phyloP scores from a whole-genome alignment of 53 echinoderm and acorn worm species.

The Echinarachnius parma region DNA sequence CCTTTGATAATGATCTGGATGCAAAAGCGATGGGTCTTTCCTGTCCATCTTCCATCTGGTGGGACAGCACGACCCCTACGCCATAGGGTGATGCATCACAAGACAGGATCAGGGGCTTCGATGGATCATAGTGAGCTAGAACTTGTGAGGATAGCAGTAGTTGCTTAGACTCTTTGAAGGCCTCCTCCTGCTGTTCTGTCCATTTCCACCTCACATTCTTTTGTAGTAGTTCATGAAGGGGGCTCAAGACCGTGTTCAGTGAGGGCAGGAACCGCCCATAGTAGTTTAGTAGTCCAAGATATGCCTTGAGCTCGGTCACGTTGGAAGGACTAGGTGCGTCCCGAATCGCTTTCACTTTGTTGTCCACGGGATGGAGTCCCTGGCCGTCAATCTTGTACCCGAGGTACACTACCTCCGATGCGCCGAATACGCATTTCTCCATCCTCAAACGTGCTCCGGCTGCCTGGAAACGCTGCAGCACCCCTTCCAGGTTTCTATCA shows the following conservation, averaged over 20 bases:
- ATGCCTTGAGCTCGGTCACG: constrained; percentile 33
- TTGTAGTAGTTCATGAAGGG: constrained; percentile 40
- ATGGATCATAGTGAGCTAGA: constrained; percentile 35
- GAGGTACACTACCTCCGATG: constrained; percentile 16
- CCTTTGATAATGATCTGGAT: no score
- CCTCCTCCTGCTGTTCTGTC: constrained; percentile 23
- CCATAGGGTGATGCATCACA: no score
- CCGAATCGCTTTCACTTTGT: constrained; percentile 36
- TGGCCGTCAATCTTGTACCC: constrained; percentile 36
- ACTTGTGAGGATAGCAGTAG: constrained; percentile 28
- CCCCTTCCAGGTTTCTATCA: constrained; percentile 18
- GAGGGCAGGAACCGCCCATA: constrained; percentile 55
- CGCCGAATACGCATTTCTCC: constrained; percentile 42
- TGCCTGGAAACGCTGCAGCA: constrained; percentile 23
- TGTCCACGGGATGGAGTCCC: constrained; percentile 39
- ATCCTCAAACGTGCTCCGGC: constrained; percentile 30
- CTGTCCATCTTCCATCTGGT: no score
- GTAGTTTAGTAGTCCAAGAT: constrained; percentile 52
- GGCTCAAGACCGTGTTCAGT: constrained; percentile 20
- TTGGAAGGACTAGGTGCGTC: constrained; percentile 42
- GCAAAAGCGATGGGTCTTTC: no score
- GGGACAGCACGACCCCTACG: no score
- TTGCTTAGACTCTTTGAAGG: constrained; percentile 45
- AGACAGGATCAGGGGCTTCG: no score
- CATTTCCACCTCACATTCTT: constrained; percentile 32